Evolutionary conservation across 2,888 invertebrate species (phyloP).

Genomic region (Eupithecia tripunctaria): DNA sequence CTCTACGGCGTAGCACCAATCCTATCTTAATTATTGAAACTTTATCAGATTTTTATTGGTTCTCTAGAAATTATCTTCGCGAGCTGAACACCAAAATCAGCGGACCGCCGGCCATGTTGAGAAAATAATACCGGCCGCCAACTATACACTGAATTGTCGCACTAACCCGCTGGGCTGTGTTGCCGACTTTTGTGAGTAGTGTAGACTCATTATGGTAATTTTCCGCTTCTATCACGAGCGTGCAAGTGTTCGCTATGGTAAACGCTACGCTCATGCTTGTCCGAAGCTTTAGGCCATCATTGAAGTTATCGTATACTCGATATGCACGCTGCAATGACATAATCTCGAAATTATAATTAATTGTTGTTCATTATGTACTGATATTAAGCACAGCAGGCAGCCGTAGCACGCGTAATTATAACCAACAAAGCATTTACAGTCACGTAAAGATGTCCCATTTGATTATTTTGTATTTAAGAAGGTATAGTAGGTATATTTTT

Average conservation of each 20-base stretch:
- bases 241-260: background rate
- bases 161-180: background rate
- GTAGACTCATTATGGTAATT: background rate
- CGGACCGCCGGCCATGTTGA: background rate
- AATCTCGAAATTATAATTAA: constrained; percentile 58
- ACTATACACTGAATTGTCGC: background rate
- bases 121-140: background rate
- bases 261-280: constrained; percentile 17
- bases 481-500: constrained; percentile 42
- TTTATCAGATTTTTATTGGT: background rate
- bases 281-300: constrained; percentile 21
- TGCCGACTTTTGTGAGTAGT: background rate
- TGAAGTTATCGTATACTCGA: constrained; percentile 43
- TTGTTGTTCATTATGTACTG: constrained; percentile 48
- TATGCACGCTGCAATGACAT: constrained; percentile 55
- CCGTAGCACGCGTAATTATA: constrained; percentile 35
- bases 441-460: constrained; percentile 58
- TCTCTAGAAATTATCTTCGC: background rate
- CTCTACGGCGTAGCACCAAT: constrained; percentile 27
- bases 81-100: background rate
- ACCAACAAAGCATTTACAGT: constrained; percentile 43
- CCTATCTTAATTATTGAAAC: background rate
- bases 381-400: constrained; percentile 38
- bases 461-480: constrained; percentile 53
- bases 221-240: background rate